A percentile compares a stretch with the other conserved stretches of the same genome.
Evolutionary conservation across 2,113 vertebrate genomes (phyloP).

Genomic region (Cathartes aura): DNA sequence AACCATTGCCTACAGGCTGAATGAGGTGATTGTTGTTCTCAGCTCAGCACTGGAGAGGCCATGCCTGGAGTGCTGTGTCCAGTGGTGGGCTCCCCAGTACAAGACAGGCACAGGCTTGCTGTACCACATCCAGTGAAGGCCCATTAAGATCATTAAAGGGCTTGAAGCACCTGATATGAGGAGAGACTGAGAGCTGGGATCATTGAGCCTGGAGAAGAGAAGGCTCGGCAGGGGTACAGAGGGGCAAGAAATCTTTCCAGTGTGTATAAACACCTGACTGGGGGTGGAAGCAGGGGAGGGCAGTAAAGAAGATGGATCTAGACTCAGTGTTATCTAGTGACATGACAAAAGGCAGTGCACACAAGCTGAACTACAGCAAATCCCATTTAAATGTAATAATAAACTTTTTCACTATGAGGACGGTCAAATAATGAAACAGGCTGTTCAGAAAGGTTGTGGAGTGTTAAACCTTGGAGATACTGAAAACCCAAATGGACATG

Average conservation of each 20-base stretch:
- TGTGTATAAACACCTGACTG: background rate
- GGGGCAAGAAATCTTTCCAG: background rate
- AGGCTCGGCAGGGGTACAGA: background rate
- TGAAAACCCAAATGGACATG: background rate
- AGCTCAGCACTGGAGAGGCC: background rate
- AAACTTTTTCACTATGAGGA: background rate
- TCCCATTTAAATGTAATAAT: fast-evolving
- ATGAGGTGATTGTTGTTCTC: background rate
- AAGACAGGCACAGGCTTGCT: background rate
- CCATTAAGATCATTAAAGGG: background rate
- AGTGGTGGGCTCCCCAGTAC: background rate
- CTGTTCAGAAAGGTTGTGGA: background rate
- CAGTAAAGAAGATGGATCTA: background rate
- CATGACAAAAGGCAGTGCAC: background rate
- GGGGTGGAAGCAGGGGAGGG: background rate
- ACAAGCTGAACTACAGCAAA: background rate
- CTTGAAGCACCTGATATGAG: background rate
- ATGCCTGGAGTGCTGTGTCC: background rate
- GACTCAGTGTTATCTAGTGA: background rate
- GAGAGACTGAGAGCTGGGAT: background rate
- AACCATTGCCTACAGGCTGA: background rate
- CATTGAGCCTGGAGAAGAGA: background rate
- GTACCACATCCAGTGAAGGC: background rate
- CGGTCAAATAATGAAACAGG: background rate
- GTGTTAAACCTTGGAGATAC: background rate